Conservation (phyloP, 2,888 invertebrate species). For the Cataglyphis livida region DNA sequence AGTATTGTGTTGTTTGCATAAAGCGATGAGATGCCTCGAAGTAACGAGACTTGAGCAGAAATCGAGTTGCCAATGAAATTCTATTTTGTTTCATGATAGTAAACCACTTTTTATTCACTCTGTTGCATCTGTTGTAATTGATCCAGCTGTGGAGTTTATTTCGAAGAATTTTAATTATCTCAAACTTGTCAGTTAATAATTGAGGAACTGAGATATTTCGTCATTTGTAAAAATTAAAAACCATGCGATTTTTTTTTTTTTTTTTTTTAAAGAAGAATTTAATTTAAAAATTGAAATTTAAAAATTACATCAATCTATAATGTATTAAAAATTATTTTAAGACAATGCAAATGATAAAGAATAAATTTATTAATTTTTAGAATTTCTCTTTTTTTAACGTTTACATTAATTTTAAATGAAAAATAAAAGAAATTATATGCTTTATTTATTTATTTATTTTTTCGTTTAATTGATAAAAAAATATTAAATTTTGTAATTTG, state of each 20-base stretch:
- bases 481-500: neutral
- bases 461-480: neutral
- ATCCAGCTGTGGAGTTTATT: neutral
- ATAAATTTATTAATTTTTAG: neutral
- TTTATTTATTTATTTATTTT: neutral
- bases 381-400: neutral
- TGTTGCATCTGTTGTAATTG: slow-evolving; percentile 20
- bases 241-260: neutral
- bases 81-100: slow-evolving; percentile 58
- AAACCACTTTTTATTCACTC: slow-evolving; percentile 49
- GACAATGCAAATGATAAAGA: neutral
- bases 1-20: slow-evolving; percentile 77
- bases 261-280: neutral
- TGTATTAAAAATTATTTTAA: neutral
- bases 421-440: neutral
- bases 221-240: neutral
- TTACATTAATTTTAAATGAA: neutral
- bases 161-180: neutral
- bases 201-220: neutral
- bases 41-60: slow-evolving; percentile 70
- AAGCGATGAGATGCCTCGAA: slow-evolving; percentile 74
- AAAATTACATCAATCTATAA: neutral
- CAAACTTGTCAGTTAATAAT: neutral
- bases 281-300: neutral
- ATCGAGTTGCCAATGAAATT: slow-evolving; percentile 72